A percentile compares a stretch with the other conserved stretches of the same genome.
phyloP scores from a whole-genome alignment of 2,113 vertebrate genomes.

The Sinocyclocheilus maitianheensis region DNA sequence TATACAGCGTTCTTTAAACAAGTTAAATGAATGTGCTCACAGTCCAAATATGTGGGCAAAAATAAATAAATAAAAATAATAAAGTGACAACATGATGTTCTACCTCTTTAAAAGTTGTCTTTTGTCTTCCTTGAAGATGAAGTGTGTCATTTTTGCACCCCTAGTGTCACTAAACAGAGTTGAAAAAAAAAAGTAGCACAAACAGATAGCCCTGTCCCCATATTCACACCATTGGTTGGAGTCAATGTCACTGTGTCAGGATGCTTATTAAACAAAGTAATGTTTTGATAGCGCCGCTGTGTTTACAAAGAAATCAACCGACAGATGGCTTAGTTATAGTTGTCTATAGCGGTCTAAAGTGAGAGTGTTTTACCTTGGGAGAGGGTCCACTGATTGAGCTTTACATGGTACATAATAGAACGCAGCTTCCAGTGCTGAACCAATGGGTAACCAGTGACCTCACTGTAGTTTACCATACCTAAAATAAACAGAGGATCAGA shows the following conservation, averaged over 20 bases:
- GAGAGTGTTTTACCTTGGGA: slow-evolving; percentile 85
- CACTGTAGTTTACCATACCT: slow-evolving; percentile 99
- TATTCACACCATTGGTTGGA: too few relatives aligned
- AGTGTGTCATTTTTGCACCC: neutral
- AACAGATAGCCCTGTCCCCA: too few relatives aligned
- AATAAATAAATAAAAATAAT: neutral
- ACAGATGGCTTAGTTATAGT: neutral
- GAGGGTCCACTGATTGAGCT: slow-evolving; percentile 89
- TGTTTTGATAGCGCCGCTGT: neutral
- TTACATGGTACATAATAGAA: slow-evolving; percentile 91
- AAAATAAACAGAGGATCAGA: slow-evolving; percentile 46
- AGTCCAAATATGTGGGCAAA: neutral
- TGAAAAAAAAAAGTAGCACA: neutral
- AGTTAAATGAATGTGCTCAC: neutral
- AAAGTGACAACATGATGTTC: neutral
- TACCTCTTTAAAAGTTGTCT: too few relatives aligned
- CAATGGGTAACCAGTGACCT: slow-evolving; percentile 92
- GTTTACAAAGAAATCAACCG: neutral
- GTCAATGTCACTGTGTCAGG: neutral
- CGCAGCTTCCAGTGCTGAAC: slow-evolving; percentile 95
- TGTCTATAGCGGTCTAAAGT: neutral
- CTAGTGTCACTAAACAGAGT: neutral
- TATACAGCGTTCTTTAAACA: slow-evolving; percentile 44
- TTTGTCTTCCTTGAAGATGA: neutral
- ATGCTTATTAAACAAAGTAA: neutral